These are phyloP conservation scores for Brachyhypopomus gauderio DNA, from an alignment of 2,113 vertebrate species.

Conservation along the genomic window DNA sequence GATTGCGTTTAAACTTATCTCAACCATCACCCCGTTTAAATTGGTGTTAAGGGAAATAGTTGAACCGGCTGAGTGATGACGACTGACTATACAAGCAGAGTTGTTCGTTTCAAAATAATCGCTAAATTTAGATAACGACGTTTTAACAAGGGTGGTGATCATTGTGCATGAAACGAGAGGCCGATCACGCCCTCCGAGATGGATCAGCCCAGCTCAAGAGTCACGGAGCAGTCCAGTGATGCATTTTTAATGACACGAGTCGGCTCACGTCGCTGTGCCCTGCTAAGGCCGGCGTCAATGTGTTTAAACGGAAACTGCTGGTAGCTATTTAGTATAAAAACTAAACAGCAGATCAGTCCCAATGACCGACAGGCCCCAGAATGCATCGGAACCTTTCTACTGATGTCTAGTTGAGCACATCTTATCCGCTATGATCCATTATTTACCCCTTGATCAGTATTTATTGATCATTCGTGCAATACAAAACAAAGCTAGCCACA, in stretches of 20 bases:
- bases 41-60: neutral
- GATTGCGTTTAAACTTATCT: neutral
- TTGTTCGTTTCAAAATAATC: neutral
- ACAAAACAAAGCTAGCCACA: neutral
- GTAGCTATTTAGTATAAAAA: constrained; percentile 4
- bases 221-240: neutral
- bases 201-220: constrained; percentile 4
- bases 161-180: neutral
- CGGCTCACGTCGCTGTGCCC: neutral
- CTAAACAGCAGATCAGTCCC: constrained; percentile 15
- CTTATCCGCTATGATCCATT: neutral
- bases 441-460: neutral
- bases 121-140: neutral
- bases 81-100: neutral
- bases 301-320: constrained; percentile 17
- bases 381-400: neutral
- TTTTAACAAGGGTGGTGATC: neutral
- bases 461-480: neutral
- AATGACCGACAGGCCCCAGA: neutral
- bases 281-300: neutral
- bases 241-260: neutral
- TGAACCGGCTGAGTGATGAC: neutral
- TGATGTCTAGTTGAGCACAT: neutral
- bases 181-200: constrained; percentile 12
- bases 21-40: neutral